Evolutionary conservation across 1,140 invertebrate species (phyloP), one percentile per base, ranked within the genome.

Genomic region (Drosophila nikananu): DNA sequence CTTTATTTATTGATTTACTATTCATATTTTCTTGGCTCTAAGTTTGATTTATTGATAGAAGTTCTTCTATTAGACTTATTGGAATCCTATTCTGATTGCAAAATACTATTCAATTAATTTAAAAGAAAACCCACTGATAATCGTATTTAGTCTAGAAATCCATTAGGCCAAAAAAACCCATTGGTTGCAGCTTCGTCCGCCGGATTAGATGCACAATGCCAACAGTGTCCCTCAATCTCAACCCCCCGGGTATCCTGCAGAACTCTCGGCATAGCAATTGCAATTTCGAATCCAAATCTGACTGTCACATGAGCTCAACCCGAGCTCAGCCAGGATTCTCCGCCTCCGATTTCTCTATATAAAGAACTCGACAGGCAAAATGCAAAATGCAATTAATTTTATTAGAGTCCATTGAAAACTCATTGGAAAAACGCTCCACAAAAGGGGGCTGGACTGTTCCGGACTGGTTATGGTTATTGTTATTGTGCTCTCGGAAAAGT

Each of bases 381-480:
- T 48, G 76, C 77, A 79, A 80, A 73, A 80, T 80, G 76, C 77
- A 80, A 79, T 80, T 80, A 80, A 80, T 80, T 80, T 80, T 79
- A 80, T 80, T 80, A 80, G 67, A 79, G 76, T 80, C 55, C 76
- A 80, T 73, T 73, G 77, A 73, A 79, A 78, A 78, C 44, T 72
- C 76, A 79, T 80, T 80, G 68, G 48, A 66, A 73, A 61, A 73
- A 23, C 21, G 39, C 25, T 27, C n/a, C 23, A 79, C 35, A 39
- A 21, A 39, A 13, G 44, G n/a, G 15, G 15, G 15, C 2, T 54
- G 15, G 15, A 12, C 2, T 54, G 19, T 35, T 10, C 13, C 12
- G 32, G 13, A 1, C 17, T 2, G 32, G 54, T 57, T 57, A 57
- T 39, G 25, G 52, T 17, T 39, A 21, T 27, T 35, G 21, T n/a